Percentiles rank a stretch among this genome's conserved stretches.
These are phyloP conservation scores for Muscicapa comitata DNA, from an alignment of 2,797 vertebrate species.

Conservation along the genomic window DNA sequence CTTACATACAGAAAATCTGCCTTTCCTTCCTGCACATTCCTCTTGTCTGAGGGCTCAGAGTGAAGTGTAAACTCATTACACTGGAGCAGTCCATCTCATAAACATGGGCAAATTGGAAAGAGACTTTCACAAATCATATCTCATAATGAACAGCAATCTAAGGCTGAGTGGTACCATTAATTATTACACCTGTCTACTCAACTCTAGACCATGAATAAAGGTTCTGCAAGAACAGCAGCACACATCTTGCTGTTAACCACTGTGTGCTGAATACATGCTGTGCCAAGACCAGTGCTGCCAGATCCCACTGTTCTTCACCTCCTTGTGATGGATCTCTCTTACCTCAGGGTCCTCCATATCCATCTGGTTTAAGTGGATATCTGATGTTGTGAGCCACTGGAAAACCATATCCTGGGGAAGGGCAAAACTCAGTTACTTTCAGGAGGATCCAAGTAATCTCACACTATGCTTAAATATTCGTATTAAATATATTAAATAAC, in stretches of 20 bases:
- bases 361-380: slow-evolving; percentile 90
- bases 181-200: background rate
- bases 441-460: background rate
- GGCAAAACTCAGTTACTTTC: background rate
- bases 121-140: background rate
- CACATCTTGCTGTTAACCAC: background rate
- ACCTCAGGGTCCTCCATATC: slow-evolving; percentile 96
- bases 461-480: background rate
- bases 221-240: background rate
- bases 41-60: background rate
- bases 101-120: background rate
- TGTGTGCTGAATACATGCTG: background rate
- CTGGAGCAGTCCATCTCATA: background rate
- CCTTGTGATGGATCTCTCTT: background rate
- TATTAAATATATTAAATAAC: background rate
- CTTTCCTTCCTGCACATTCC: background rate
- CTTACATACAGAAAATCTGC: background rate
- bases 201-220: background rate
- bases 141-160: background rate
- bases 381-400: slow-evolving; percentile 92
- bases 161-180: background rate
- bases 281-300: background rate
- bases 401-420: slow-evolving; percentile 88
- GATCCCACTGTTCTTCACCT: background rate
- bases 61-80: background rate